Conservation (phyloP, 2,888 invertebrate genomes). For the Cybosia mesomella region DNA sequence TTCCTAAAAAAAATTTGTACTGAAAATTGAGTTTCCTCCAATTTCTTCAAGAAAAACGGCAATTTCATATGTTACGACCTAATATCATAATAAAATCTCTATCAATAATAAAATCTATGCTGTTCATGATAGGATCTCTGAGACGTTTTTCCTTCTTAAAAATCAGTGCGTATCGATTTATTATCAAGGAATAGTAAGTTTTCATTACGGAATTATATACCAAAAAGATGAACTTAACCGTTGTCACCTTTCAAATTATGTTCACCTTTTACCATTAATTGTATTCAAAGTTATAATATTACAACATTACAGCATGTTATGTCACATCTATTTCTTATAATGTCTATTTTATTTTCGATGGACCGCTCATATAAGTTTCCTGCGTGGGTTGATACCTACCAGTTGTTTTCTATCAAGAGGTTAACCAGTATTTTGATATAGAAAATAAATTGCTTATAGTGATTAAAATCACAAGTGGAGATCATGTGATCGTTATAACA, state of each 20-base stretch:
- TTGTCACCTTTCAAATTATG: background rate
- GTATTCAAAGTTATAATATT: background rate
- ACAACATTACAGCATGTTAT: background rate
- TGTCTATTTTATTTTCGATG: background rate
- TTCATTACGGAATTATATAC: background rate
- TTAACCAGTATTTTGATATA: background rate
- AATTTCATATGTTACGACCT: no score
- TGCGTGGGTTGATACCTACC: background rate
- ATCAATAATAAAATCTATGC: no score
- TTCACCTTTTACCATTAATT: background rate
- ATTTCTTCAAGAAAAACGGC: no score
- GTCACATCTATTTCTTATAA: background rate
- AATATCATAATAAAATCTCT: no score
- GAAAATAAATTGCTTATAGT: background rate
- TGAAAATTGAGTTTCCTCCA: no score
- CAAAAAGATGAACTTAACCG: background rate
- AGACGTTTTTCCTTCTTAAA: background rate
- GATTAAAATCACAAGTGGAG: background rate
- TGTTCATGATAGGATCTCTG: background rate
- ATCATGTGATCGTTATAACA: background rate
- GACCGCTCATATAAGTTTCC: background rate
- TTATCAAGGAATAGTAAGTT: background rate
- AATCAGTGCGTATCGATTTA: no score
- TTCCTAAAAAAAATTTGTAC: no score
- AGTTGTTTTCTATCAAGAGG: background rate